These are phyloP conservation scores for Pycnonotus jocosus DNA, from an alignment of 2,113 vertebrate genomes.

Conservation along the genomic window DNA sequence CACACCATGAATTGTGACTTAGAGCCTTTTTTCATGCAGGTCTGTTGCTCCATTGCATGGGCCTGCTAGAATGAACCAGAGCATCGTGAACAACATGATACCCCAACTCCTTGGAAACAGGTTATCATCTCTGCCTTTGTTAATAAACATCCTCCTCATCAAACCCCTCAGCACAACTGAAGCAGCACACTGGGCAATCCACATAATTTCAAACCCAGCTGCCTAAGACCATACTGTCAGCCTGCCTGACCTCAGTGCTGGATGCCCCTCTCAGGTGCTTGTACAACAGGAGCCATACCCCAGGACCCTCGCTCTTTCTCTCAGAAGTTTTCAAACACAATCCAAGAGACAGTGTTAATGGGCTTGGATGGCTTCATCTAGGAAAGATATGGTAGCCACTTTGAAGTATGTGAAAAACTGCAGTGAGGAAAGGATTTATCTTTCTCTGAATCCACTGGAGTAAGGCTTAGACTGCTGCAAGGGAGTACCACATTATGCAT, in stretches of 20 bases:
- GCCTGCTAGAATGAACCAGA: background rate
- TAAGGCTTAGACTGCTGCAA: background rate
- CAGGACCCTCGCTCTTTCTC: background rate
- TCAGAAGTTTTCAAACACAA: background rate
- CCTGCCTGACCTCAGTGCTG: background rate
- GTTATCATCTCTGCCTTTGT: background rate
- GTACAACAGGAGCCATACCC: background rate
- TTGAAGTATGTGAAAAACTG: background rate
- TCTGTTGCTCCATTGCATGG: background rate
- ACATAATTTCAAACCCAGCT: background rate
- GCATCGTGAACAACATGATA: background rate
- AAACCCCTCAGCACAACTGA: background rate
- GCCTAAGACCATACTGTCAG: background rate
- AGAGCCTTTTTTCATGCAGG: background rate
- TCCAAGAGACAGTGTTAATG: background rate
- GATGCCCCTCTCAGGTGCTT: background rate
- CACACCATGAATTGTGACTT: background rate
- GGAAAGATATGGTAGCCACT: background rate
- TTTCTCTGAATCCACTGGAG: background rate
- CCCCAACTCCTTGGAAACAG: background rate
- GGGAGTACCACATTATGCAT: background rate
- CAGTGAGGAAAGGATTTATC: background rate
- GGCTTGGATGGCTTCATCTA: background rate
- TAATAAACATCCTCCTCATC: background rate
- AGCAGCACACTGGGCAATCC: background rate